Evolutionary conservation across 2,797 vertebrate genomes (phyloP).

Genomic region (Alca torda): DNA sequence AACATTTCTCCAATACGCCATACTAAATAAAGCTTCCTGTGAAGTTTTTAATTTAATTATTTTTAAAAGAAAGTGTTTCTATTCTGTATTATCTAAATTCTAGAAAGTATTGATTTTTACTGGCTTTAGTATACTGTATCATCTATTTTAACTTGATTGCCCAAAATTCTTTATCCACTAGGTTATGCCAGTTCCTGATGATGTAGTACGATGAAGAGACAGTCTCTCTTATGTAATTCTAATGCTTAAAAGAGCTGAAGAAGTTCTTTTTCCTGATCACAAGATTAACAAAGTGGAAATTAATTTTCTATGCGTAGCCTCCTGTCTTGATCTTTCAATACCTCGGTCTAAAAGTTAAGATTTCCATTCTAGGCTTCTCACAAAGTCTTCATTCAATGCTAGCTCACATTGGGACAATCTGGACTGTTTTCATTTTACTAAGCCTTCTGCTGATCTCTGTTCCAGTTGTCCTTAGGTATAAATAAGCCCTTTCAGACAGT

Average conservation of each 20-base stretch:
- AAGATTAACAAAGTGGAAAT: background rate
- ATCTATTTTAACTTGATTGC: background rate
- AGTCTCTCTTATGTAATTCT: background rate
- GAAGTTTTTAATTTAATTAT: background rate
- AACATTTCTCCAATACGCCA: background rate
- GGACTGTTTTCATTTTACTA: background rate
- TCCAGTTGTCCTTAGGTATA: background rate
- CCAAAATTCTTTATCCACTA: background rate
- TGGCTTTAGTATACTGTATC: background rate
- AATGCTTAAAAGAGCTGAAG: background rate
- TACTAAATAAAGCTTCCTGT: background rate
- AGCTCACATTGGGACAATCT: background rate
- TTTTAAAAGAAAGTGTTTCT: background rate
- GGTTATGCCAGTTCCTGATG: background rate
- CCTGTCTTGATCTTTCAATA: background rate
- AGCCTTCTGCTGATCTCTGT: background rate
- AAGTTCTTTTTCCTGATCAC: background rate
- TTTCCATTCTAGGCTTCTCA: background rate
- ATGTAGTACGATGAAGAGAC: background rate
- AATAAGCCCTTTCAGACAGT: background rate
- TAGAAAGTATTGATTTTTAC: background rate
- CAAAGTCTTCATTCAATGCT: fast-evolving
- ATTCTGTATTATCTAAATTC: background rate
- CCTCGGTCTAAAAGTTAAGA: background rate
- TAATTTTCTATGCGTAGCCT: background rate